A percentile compares a stretch with the other conserved stretches of the same genome.
These are phyloP conservation scores for Lycia hirtaria DNA, from an alignment of 2,888 invertebrate species.

Conservation along the genomic window DNA sequence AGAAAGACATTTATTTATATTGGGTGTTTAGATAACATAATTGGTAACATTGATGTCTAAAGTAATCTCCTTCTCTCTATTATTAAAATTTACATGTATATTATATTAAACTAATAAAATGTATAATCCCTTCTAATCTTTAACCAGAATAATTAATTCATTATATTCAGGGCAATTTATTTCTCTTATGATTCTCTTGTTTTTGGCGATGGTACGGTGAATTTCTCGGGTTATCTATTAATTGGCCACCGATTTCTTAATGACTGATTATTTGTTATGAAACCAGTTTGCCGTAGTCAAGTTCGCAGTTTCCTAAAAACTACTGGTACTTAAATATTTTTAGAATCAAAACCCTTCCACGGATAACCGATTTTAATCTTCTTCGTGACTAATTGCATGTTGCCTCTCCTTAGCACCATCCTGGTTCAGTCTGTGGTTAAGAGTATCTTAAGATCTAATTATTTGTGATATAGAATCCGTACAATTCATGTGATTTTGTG, in stretches of 20 bases:
- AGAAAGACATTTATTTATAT: constrained; percentile 63
- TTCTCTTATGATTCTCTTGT: neutral
- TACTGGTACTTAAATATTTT: neutral
- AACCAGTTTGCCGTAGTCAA: neutral
- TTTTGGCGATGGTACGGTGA: constrained; percentile 11
- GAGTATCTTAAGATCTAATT: constrained; percentile 19
- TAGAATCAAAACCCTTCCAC: constrained; percentile 34
- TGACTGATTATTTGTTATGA: constrained; percentile 7
- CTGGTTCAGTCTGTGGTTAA: constrained; percentile 61
- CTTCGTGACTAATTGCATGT: constrained; percentile 66
- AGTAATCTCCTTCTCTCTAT: constrained; percentile 50
- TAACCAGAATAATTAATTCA: neutral
- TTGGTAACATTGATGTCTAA: constrained; percentile 65
- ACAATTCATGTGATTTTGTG: constrained; percentile 37
- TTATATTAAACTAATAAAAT: constrained; percentile 43
- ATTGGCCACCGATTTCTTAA: constrained; percentile 7
- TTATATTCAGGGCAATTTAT: neutral
- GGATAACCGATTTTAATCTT: constrained; percentile 52
- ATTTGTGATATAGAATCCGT: neutral
- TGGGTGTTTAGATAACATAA: constrained; percentile 59
- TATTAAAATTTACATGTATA: constrained; percentile 32
- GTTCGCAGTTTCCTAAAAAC: neutral
- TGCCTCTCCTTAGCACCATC: constrained; percentile 66
- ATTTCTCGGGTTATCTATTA: neutral
- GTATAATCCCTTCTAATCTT: neutral